Evolutionary conservation across 2,797 vertebrate genomes (phyloP), one percentile per base, ranked within the genome.

Genomic region (Pampus argenteus): DNA sequence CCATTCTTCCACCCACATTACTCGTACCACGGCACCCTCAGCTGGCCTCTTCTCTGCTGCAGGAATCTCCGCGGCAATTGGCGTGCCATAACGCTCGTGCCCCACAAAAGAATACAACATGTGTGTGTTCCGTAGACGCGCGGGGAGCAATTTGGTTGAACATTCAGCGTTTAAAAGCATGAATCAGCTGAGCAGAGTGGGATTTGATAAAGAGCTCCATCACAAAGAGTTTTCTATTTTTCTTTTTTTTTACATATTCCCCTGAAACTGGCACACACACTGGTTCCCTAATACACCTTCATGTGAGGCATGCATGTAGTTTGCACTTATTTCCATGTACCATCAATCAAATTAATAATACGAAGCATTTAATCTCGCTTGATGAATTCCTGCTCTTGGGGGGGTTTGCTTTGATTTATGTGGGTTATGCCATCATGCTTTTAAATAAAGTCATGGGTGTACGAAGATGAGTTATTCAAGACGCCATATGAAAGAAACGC

Each of bases 41-140:
- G 26, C 48, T 50, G 29, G 34, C 55, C 34, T 71, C 18, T 11
- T 60, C 17, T 52, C 47, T 49, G 44, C 42, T 42, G 38, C 15
- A 54, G 18, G 63, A 69, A 76, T 86, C 80, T 72, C 80, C 6
- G 55, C 23, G 70, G 85, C 49, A 52, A 26, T 17, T 51, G 31
- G 36, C 42, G 56, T 23, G 51, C 23, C 51, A 47, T 56, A 36
- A 51, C 1, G 26, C 45, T 38, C 11, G 0, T 58, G 51, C 40
- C 15, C 22, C 66, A 65, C 66, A 57, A 2, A 78, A 25, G 20
- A 71, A 17, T 18, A 23, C 34, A 73, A 57, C 70, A 59, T 59
- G 52, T 80, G 52, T 80, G 61, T 62, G 54, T 71, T 75, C 61
- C 72, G 55, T 69, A 10, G 52, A 50, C 38, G 0, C 63, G 59